phyloP scores from a whole-genome alignment of 2,888 invertebrate genomes.

The Lycophotia porphyrea region DNA sequence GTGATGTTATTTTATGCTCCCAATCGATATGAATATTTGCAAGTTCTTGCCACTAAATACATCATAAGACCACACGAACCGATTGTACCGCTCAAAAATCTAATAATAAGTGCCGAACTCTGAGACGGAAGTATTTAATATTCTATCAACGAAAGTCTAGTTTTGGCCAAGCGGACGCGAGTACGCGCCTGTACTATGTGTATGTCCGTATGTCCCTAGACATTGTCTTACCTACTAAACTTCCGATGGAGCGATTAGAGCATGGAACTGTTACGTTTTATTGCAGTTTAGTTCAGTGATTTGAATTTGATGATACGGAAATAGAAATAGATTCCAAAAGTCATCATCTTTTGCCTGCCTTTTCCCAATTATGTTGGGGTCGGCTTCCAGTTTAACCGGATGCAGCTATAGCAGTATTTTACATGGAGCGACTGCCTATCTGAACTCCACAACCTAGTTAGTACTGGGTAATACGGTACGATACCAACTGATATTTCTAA shows the following conservation, averaged over 20 bases:
- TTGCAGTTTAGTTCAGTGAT: background rate
- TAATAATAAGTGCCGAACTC: slow-evolving; percentile 57
- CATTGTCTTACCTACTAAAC: slow-evolving; percentile 41
- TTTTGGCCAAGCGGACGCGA: slow-evolving; percentile 76
- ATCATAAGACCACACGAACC: slow-evolving; percentile 34
- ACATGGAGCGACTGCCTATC: background rate
- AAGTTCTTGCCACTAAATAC: slow-evolving; percentile 4
- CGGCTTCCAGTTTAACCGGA: background rate
- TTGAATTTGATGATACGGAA: background rate
- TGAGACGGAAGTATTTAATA: slow-evolving; percentile 71
- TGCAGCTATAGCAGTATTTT: background rate
- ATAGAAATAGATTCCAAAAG: background rate
- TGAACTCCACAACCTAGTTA: too few relatives aligned
- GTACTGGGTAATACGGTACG: too few relatives aligned
- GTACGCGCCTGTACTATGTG: slow-evolving; percentile 65
- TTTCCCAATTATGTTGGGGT: background rate
- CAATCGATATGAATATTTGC: too few relatives aligned
- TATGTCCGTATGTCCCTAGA: slow-evolving; percentile 61
- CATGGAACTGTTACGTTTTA: slow-evolving; percentile 9
- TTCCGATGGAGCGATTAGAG: slow-evolving; percentile 37
- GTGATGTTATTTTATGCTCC: too few relatives aligned
- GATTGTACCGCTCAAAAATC: slow-evolving; percentile 8
- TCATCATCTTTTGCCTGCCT: background rate
- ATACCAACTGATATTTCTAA: too few relatives aligned
- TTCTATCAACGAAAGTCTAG: slow-evolving; percentile 69